Conservation (phyloP, 1,140 invertebrate species). For the Lepidurus arcticus region DNA sequence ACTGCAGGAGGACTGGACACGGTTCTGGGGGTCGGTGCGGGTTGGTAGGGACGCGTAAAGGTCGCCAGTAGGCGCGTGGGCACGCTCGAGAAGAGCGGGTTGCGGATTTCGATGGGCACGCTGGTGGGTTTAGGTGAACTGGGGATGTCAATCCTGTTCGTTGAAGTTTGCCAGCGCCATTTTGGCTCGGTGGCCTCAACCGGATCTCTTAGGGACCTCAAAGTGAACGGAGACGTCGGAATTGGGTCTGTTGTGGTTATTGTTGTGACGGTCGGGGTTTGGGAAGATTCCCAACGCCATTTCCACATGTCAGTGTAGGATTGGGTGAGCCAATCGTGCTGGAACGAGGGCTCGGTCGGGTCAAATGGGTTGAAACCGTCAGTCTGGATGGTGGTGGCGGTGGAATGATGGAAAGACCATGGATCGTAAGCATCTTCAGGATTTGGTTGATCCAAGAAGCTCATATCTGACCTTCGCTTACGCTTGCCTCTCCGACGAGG, state of each 20-base stretch:
- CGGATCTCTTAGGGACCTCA: background rate
- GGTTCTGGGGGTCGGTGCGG: background rate
- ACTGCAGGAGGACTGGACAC: background rate
- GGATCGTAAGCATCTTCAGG: conserved; percentile 34
- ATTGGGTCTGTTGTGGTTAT: background rate
- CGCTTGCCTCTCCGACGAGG: background rate
- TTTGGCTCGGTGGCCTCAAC: background rate
- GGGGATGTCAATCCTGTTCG: background rate
- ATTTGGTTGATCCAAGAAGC: background rate
- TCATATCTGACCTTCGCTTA: background rate
- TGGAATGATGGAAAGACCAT: conserved; percentile 32
- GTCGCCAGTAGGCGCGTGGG: background rate
- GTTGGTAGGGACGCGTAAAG: background rate
- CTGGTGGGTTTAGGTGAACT: background rate
- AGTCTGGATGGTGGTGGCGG: background rate
- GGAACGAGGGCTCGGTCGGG: background rate
- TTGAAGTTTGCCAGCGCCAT: background rate
- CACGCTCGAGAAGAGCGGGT: background rate
- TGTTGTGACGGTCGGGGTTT: background rate
- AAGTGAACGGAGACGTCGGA: background rate
- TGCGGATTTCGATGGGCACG: background rate
- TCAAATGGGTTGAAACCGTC: background rate
- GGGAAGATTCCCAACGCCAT: background rate
- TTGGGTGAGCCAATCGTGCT: conserved; percentile 12
- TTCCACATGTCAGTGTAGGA: conserved; percentile 4